A percentile compares a stretch with the other conserved stretches of the same genome.
Conservation (phyloP, 1,140 invertebrate species). For the Wasmannia auropunctata region DNA sequence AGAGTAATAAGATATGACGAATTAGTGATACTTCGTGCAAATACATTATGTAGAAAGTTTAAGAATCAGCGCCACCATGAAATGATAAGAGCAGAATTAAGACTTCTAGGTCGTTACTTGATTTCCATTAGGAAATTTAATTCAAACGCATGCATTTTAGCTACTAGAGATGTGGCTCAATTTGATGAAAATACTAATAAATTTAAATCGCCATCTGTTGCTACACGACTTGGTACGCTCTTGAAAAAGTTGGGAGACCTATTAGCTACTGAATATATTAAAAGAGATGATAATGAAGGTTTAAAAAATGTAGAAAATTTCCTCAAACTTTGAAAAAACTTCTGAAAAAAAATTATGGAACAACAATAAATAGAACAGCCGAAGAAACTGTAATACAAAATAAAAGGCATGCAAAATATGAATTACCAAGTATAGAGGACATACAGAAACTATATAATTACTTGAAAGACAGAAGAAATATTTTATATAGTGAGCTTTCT, state of each 20-base stretch:
- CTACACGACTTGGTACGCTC: neutral
- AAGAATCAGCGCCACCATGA: neutral
- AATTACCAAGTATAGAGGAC: neutral
- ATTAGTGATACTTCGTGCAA: neutral
- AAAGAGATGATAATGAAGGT: neutral
- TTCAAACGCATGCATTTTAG: neutral
- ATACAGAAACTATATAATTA: constrained; percentile 2
- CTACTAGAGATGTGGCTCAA: neutral
- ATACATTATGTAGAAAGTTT: constrained; percentile 15
- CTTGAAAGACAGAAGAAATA: neutral
- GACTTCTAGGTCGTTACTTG: neutral
- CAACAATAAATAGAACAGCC: neutral
- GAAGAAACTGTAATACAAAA: neutral
- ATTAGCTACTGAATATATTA: neutral
- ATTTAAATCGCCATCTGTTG: neutral
- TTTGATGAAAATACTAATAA: neutral
- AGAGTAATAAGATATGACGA: neutral
- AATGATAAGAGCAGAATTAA: constrained; percentile 7
- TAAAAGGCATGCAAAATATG: neutral
- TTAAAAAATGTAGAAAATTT: neutral
- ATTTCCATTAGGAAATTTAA: constrained; percentile 11
- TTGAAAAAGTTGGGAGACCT: neutral
- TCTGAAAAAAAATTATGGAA: constrained; percentile 4
- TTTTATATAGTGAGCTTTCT: neutral
- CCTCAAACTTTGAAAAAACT: neutral